Evolutionary conservation across 1,140 invertebrate species (phyloP), one percentile per base, ranked within the genome.

Genomic region (Liolophura sinensis): DNA sequence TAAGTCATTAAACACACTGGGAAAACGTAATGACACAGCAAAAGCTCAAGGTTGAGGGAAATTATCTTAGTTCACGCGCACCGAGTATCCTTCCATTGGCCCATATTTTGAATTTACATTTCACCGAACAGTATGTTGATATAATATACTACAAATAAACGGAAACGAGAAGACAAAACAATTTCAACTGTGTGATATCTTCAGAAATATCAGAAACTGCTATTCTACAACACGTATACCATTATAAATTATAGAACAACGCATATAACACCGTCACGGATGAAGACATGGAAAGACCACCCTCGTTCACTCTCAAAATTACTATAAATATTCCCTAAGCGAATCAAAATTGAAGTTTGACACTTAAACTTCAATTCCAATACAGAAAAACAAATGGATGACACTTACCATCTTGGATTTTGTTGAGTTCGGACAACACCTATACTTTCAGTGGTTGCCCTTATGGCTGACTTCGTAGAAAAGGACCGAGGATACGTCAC

Each of bases 401-500:
- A 15, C 12, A 24, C 58, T 54, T 68, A 64, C 61, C 67, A 63
- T 64, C 55, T 68, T 68, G 61, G 67, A 68, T 68, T 62, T 61
- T 64, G 67, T 68, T 62, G 63, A 64, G 54, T 61, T 51, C 64
- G 50, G 67, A 63, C 61, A 47, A 68, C 52, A 57, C 60, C 57
- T 64, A 60, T 59, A 24, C 60, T 27, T 47, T 55, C 49, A 52
- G 50, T 54, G 67, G 61, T 68, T 61, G 31, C 61, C 56, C 59
- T 62, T 59, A 60, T 64, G 56, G 62, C 59, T 60, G 67, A 68
- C 67, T 68, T 62, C 61, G 60, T 62, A 62, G 67, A 68, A 68
- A 51, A 68, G 67, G 58, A 62, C 55, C 60, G 40, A 51, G 51
- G 55, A 46, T 15, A 24, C 18, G 61, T 64, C 61, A 63, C 55